A percentile compares a stretch with the other conserved stretches of the same genome.
These are phyloP conservation scores for Chitala chitala DNA, from an alignment of 2,113 vertebrate genomes.

Conservation along the genomic window DNA sequence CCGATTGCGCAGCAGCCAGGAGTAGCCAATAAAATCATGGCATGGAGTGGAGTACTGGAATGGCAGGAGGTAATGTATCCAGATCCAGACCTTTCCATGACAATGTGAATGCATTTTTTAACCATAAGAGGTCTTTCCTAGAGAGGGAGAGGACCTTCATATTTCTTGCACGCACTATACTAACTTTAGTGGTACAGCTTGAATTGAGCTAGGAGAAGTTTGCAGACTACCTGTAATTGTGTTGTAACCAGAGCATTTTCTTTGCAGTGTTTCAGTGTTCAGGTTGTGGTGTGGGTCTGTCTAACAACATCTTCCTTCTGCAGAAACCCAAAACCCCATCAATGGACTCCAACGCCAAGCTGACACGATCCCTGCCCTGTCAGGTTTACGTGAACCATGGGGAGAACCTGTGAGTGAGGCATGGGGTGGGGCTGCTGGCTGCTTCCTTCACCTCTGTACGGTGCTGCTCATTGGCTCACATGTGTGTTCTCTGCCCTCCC, in stretches of 20 bases:
- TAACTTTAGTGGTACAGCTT: too few species aligned
- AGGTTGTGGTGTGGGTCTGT: background rate
- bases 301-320: background rate
- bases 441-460: background rate
- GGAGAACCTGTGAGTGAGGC: conserved; percentile 84
- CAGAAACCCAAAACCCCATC: conserved; percentile 86
- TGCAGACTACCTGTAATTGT: too few species aligned
- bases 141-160: too few species aligned
- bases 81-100: background rate
- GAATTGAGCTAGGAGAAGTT: too few species aligned
- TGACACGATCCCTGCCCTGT: conserved; percentile 82
- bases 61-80: conserved; percentile 80
- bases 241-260: too few species aligned
- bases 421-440: background rate
- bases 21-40: conserved; percentile 78
- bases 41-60: conserved; percentile 84
- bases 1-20: conserved; percentile 63
- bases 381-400: conserved; percentile 88
- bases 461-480: background rate
- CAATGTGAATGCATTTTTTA: too few species aligned
- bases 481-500: background rate
- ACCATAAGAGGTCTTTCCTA: too few species aligned
- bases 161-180: too few species aligned
- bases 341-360: conserved; percentile 76
- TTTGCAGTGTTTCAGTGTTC: background rate